Base-by-base conservation (phyloP, 1,140 invertebrate genomes). In the Nasonia longicornis region DNA sequence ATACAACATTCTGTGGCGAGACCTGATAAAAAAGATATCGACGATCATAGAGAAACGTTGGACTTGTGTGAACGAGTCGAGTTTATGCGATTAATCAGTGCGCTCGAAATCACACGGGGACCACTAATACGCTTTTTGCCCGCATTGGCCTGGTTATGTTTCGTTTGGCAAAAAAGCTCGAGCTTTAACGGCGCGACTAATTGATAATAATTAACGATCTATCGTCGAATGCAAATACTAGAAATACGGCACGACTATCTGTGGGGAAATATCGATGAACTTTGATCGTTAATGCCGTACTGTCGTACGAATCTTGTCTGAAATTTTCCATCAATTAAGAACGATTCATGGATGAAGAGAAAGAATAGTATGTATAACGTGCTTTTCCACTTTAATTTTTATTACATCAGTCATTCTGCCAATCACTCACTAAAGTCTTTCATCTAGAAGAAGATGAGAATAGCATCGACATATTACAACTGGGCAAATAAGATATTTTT, bases 161-260 rank as follows among this genome's bases (percentile, higher is more conserved):
- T 58, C 14, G 20, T n/a, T 12, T 26, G 26, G 8, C 29, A 67
- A 69, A 77, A 48, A 58, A 20, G 38, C 6, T 16, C 20, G 16
- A 6, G n/a, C 22, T 69, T 48, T 22, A 69, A 48, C 16, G 26
- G 16, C 29, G 64, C 8, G 64, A 67, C 22, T 69, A 31, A 77
- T 77, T 69, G 35, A 77, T 52, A 71, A 58, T 69, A 71, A 72
- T 70, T 75, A 81, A 63, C 31, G 42, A 31, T 12, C 58, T 63
- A 45, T n/a, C n/a, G 14, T 48, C 20, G 16, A 73, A 48, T 67
- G 16, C 63, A 74, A 73, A 22, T 72, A 22, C n/a, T 16, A 45
- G 26, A 12, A 14, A 22, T 26, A 20, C 66, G 79, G 67, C 79
- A 26, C 22, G 10, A 31, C 26, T 67, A 29, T 31, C 7, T 29